Conservation (phyloP, 2,113 vertebrate species). For the Haliaeetus leucogaster region DNA sequence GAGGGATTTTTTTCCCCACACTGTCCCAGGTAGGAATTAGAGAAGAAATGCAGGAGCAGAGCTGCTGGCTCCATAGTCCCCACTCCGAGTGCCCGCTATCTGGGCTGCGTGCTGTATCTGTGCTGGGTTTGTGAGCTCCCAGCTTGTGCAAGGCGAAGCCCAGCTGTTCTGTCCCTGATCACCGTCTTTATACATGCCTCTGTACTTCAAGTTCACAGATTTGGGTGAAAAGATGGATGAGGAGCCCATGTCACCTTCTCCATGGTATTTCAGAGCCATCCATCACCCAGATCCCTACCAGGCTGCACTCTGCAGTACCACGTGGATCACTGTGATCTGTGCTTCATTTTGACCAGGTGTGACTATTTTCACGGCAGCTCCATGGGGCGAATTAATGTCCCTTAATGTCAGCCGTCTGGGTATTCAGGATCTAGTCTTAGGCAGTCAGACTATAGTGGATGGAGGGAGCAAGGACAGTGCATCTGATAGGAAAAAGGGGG, state of each 20-base stretch:
- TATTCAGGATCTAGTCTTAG: background rate
- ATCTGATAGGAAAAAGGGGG: accelerated
- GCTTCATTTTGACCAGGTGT: background rate
- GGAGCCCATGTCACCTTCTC: background rate
- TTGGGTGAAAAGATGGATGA: background rate
- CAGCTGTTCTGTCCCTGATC: background rate
- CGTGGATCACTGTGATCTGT: accelerated
- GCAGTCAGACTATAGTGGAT: background rate
- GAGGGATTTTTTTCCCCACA: background rate
- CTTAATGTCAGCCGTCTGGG: background rate
- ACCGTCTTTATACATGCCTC: background rate
- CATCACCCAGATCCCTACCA: background rate
- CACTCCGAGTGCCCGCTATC: accelerated
- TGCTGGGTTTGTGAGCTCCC: background rate
- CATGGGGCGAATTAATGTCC: accelerated
- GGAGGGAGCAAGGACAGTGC: background rate
- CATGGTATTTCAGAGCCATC: background rate
- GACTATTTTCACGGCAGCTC: background rate
- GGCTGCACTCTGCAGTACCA: accelerated
- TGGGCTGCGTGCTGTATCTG: background rate
- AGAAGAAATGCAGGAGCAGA: background rate
- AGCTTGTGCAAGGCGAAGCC: background rate
- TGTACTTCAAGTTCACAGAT: background rate
- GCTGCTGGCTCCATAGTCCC: background rate
- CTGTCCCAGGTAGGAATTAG: background rate